Base-by-base conservation (phyloP, 2,113 vertebrate species). In the Chamaea fasciata region DNA sequence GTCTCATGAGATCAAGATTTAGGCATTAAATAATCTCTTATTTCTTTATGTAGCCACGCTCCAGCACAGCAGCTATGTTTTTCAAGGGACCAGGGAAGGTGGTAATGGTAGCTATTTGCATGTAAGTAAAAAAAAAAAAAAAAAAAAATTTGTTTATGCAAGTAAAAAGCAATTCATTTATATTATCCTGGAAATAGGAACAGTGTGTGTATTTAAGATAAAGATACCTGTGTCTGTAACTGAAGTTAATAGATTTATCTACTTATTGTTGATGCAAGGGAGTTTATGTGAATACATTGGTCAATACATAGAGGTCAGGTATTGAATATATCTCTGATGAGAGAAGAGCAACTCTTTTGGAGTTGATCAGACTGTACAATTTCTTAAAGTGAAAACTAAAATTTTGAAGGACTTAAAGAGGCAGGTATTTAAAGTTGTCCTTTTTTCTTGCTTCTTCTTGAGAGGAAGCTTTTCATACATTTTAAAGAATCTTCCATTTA, bases 21-120 rank as follows among this genome's bases (percentile, higher is more conserved):
- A 37, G 4, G 41, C 70, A 26, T 77, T 94, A 84, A 88, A 94
- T 71, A 42, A 86, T 78, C 13, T 80, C 42, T 85, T 77, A 69
- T 93, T 90, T 96, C 74, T 96, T 91, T 95, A 17, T 95, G 31
- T 59, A 99, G 99, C 99, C 99, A 94, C 99, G 99, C 84, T 98
- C 99, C 92, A 98, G 98, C 74, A 96, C 97, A 37, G 97, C 98
- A 95, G 68, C 98, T 24, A 97, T 98, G 57, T 99, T 99, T 97
- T 97, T 99, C 59, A 98, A 99, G 95, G 99, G 99, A 63, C 99
- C 99, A 44, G 99, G 99, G 90, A 99, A 99, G 95, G 99, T 99
- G 95, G 99, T 99, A 70, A 99, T 99, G 98, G 99, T 99, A 55
- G 99, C 99, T 65, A 99, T 99, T 97, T 99, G 99, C 98, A 99